Percentiles rank a stretch among this genome's conserved stretches.
Evolutionary conservation across 1,140 invertebrate genomes (phyloP).

Genomic region (Drosophila kohkoa): DNA sequence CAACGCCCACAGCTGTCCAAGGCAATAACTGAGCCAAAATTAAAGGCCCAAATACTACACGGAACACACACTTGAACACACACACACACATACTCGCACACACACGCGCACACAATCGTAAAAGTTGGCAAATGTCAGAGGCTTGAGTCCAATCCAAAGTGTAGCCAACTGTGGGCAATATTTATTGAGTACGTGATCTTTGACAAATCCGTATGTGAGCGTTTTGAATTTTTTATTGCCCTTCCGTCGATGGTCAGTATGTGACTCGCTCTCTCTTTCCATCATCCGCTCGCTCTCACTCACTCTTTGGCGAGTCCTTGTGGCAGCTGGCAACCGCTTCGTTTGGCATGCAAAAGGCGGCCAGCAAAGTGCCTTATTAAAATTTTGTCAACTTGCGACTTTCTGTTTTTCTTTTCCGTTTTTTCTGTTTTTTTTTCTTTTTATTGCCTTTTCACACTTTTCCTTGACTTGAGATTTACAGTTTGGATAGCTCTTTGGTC

Average conservation of each 20-base stretch:
- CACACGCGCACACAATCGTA: slow-evolving; percentile 6
- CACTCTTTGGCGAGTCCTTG: slow-evolving; percentile 11
- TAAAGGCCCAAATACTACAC: slow-evolving; percentile 54
- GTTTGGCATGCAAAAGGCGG: slow-evolving; percentile 77
- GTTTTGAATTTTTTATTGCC: slow-evolving; percentile 83
- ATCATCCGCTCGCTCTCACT: neutral
- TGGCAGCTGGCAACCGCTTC: slow-evolving; percentile 65
- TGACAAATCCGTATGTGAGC: slow-evolving; percentile 76
- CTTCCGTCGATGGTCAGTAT: slow-evolving; percentile 50
- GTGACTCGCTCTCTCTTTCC: slow-evolving; percentile 31
- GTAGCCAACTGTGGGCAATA: slow-evolving; percentile 79
- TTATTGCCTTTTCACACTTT: slow-evolving; percentile 51
- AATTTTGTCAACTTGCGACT: slow-evolving; percentile 80
- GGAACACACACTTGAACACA: neutral
- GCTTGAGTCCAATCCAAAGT: slow-evolving; percentile 33
- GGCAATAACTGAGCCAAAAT: slow-evolving; percentile 58
- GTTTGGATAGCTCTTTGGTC: slow-evolving; percentile 27
- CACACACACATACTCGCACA: neutral
- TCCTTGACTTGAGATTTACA: slow-evolving; percentile 29
- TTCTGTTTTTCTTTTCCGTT: slow-evolving; percentile 13
- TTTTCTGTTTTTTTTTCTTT: slow-evolving; percentile 14
- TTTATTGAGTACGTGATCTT: slow-evolving; percentile 84
- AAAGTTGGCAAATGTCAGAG: slow-evolving; percentile 27
- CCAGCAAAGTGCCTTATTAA: slow-evolving; percentile 81
- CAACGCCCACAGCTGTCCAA: slow-evolving; percentile 61